Conservation (phyloP, 2,888 invertebrate species). For the Griposia aprilina region DNA sequence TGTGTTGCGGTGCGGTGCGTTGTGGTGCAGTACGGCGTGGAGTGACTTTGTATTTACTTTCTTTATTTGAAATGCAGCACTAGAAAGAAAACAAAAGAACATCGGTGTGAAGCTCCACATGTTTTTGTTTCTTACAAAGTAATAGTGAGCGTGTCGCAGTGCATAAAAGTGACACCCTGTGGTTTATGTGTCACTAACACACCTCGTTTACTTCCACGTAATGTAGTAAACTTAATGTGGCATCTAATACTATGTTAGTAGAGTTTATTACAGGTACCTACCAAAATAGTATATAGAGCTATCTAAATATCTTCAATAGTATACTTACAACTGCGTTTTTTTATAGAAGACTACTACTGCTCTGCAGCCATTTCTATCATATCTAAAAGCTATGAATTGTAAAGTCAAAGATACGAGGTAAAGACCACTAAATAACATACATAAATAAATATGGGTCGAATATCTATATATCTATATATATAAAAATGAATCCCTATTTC, state of each 20-base stretch:
- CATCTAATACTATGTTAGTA: not conserved
- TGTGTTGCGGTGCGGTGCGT: not conserved
- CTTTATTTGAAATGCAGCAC: not conserved
- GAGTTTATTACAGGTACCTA: not conserved
- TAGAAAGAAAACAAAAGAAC: not conserved
- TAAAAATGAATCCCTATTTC: no score
- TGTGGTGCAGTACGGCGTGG: not conserved
- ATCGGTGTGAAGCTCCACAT: not conserved
- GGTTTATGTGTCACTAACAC: slow-evolving; percentile 15
- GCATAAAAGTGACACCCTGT: slow-evolving; percentile 19
- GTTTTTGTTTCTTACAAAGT: not conserved
- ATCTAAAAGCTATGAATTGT: no score
- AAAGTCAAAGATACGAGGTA: no score
- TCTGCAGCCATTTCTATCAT: no score
- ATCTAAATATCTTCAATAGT: no score
- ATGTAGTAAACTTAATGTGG: slow-evolving; percentile 1
- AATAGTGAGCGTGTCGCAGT: not conserved
- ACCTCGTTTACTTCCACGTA: slow-evolving; percentile 7
- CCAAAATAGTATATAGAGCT: no score
- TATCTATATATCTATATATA: no score
- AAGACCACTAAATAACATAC: no score
- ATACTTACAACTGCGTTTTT: no score
- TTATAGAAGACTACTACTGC: no score
- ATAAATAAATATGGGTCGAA: no score
- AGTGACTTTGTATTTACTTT: not conserved